Evolutionary conservation across 1,140 invertebrate genomes (phyloP), one percentile per base, ranked within the genome.

Genomic region (Aleiodes sp.): DNA sequence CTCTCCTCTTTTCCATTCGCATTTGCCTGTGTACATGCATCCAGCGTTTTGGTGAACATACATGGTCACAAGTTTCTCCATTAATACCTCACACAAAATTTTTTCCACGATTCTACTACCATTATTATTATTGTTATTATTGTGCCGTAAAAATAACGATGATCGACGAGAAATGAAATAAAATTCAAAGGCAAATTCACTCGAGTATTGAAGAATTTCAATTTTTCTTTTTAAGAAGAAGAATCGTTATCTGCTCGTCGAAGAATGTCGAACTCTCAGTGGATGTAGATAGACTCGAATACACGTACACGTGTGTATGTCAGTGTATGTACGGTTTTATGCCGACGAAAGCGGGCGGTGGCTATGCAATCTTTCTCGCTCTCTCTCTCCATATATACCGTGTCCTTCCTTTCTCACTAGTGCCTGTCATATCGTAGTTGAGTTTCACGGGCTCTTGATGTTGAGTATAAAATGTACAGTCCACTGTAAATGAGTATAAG

Each of bases 21-120:
- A 26, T 63, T 63, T 63, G 67, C 62, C 68, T 57, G 70, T 39
- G 63, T 68, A 61, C 64, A 63, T 71, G 70, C 56, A 65, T 67
- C 68, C 72, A 41, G 19, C 33, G 29, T 21, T 62, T n/a, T 73
- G 65, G 71, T 73, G 70, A 67, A 62, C 74, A 75, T 75, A 73
- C 70, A 75, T 35, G 57, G 60, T n/a, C 46, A 52, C 12, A 24
- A 16, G 26, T 52, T 52, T 16, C n/a, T 43, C 39, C 39, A 43
- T 43, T 43, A 43, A 43, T 43, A 43, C 39, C 39, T 16, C 35
- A 9, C 10, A 43, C n/a, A 16, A 3, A 29, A 41, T 14, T n/a
- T n/a, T n/a, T n/a, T 43, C 39, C 14, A 43, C 14, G 39, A 43
- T 43, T 43, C 19, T 43, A 9, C 9, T 39, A 12, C 39, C 39